phyloP scores from a whole-genome alignment of 2,113 vertebrate genomes.

The Pogona vitticeps region DNA sequence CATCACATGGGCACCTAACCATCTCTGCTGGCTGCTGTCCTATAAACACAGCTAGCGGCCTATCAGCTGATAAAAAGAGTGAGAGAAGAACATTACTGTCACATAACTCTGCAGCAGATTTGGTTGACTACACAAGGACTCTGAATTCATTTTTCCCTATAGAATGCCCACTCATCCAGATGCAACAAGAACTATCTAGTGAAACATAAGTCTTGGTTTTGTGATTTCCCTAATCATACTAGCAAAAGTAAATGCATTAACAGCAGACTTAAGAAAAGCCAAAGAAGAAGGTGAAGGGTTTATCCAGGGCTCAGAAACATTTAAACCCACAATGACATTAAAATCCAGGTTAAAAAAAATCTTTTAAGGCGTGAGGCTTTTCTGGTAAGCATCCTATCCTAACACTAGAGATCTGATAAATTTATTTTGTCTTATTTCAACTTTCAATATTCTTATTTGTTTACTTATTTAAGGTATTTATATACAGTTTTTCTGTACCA shows the following conservation, averaged over 20 bases:
- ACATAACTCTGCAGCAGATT: slow-evolving; percentile 8
- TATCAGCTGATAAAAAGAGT: slow-evolving; percentile 8
- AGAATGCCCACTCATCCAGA: not conserved
- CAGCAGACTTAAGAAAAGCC: not conserved
- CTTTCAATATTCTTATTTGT: too few relatives aligned
- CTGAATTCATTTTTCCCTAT: not conserved
- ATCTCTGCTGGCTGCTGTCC: not conserved
- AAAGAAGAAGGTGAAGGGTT: slow-evolving; percentile 9
- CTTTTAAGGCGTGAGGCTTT: not conserved
- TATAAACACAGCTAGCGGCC: not conserved
- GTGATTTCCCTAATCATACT: slow-evolving; percentile 10
- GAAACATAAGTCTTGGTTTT: slow-evolving; percentile 5
- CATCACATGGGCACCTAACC: not conserved
- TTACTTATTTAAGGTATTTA: too few relatives aligned
- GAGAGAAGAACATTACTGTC: not conserved
- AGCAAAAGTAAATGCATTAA: not conserved
- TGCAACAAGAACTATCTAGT: not conserved
- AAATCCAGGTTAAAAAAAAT: not conserved
- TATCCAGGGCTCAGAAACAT: slow-evolving; percentile 65
- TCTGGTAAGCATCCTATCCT: not conserved
- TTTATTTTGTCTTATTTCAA: not conserved
- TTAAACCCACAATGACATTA: not conserved
- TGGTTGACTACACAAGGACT: not conserved
- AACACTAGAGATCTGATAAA: not conserved
- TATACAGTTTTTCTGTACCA: too few relatives aligned